phyloP scores from a whole-genome alignment of 2,113 vertebrate species.

The Anguilla japonica region DNA sequence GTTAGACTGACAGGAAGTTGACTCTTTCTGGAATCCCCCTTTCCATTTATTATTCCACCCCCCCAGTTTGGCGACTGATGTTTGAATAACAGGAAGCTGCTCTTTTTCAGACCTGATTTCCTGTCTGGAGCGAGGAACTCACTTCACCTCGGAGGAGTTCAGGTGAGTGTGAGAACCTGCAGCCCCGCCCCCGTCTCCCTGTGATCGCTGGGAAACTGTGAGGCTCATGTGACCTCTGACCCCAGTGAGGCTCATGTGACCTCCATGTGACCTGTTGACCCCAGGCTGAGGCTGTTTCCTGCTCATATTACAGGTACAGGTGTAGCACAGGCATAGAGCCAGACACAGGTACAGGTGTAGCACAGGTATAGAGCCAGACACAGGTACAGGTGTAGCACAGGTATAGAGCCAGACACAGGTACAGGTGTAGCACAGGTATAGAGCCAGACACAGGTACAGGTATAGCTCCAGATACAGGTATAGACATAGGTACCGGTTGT shows the following conservation, averaged over 20 bases:
- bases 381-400: background rate
- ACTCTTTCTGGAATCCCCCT: background rate
- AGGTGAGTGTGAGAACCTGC: constrained; percentile 63
- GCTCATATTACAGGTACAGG: background rate
- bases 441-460: background rate
- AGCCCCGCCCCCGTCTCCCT: background rate
- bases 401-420: background rate
- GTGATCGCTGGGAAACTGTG: too few relatives aligned
- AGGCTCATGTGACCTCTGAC: too few relatives aligned
- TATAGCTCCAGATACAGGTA: background rate
- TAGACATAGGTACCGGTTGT: background rate
- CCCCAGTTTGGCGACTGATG: too few relatives aligned
- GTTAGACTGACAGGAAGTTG: background rate
- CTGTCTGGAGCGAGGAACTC: constrained; percentile 79
- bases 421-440: background rate
- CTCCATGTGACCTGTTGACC: background rate
- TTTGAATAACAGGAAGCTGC: constrained; percentile 15
- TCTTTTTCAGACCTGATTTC: constrained; percentile 74
- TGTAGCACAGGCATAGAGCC: too few relatives aligned
- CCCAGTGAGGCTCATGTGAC: background rate
- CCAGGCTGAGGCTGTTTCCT: background rate
- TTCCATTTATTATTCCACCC: background rate
- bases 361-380: too few relatives aligned
- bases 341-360: background rate
- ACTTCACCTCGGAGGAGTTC: constrained; percentile 67